Conservation (phyloP, 2,888 invertebrate species). For the Patella caerulea region DNA sequence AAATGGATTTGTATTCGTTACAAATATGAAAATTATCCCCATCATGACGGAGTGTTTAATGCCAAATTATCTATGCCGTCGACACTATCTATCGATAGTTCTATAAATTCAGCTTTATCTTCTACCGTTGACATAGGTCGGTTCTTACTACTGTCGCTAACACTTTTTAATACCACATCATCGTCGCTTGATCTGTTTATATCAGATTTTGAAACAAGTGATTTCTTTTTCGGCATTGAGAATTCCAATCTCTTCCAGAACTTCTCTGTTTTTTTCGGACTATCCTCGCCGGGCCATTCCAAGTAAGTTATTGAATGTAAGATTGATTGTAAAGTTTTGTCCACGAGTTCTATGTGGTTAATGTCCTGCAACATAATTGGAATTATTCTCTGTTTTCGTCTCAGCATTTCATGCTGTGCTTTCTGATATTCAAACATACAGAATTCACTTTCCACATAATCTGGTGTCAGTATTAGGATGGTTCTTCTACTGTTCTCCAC, state of each 20-base stretch:
- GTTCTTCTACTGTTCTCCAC: conserved; percentile 57
- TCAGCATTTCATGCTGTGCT: conserved; percentile 61
- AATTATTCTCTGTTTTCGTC: conserved; percentile 56
- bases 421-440: conserved; percentile 59
- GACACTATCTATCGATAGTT: too few relatives aligned
- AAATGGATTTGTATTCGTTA: too few relatives aligned
- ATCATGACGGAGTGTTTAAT: too few relatives aligned
- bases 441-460: conserved; percentile 56
- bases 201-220: too few relatives aligned
- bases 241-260: conserved; percentile 57
- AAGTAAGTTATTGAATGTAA: conserved; percentile 55
- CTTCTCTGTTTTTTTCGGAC: conserved; percentile 38
- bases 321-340: conserved; percentile 49
- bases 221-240: conserved; percentile 55
- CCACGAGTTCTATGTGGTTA: conserved; percentile 37
- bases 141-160: too few relatives aligned
- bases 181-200: too few relatives aligned
- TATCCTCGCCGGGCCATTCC: conserved; percentile 46
- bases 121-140: too few relatives aligned
- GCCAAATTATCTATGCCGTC: too few relatives aligned
- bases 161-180: too few relatives aligned
- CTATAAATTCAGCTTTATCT: too few relatives aligned
- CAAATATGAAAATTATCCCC: too few relatives aligned
- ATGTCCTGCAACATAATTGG: conserved; percentile 57
- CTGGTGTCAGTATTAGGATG: conserved; percentile 54